A percentile compares a stretch with the other conserved stretches of the same genome.
Evolutionary conservation across 2,888 invertebrate genomes (phyloP).

Genomic region (Dioctria linearis): DNA sequence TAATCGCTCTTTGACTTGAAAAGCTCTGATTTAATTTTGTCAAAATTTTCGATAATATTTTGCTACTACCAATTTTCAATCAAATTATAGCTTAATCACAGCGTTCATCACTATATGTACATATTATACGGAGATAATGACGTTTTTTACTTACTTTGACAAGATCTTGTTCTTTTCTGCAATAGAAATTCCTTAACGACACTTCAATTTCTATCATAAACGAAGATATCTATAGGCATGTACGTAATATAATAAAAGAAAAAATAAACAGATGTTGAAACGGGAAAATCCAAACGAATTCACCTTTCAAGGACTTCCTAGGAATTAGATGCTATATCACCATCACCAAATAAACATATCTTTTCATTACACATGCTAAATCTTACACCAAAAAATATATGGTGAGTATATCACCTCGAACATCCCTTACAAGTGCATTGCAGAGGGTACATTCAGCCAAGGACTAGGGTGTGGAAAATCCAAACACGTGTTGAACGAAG

Average conservation of each 20-base stretch:
- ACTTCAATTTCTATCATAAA: too few relatives aligned
- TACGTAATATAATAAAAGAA: not conserved
- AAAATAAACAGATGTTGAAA: constrained; percentile 22
- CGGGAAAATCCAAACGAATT: constrained; percentile 34
- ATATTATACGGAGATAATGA: too few relatives aligned
- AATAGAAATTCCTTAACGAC: too few relatives aligned
- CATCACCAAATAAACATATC: constrained; percentile 24
- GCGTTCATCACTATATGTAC: too few relatives aligned
- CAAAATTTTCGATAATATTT: too few relatives aligned
- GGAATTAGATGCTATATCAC: not conserved
- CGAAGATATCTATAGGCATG: too few relatives aligned
- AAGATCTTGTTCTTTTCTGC: too few relatives aligned
- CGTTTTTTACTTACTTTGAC: too few relatives aligned
- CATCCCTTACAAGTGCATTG: not conserved
- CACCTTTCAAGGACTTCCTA: constrained; percentile 41
- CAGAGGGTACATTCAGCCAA: not conserved
- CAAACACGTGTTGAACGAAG: not conserved
- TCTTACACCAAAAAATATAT: not conserved
- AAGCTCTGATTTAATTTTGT: too few relatives aligned
- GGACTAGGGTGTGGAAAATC: not conserved
- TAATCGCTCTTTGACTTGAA: too few relatives aligned
- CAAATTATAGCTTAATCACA: too few relatives aligned
- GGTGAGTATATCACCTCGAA: not conserved
- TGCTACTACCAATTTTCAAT: too few relatives aligned
- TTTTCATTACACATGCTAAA: constrained; percentile 24